A percentile compares a stretch with the other conserved stretches of the same genome.
Evolutionary conservation across 2,797 vertebrate species (phyloP).

Genomic region (Bradypodion ventrale): DNA sequence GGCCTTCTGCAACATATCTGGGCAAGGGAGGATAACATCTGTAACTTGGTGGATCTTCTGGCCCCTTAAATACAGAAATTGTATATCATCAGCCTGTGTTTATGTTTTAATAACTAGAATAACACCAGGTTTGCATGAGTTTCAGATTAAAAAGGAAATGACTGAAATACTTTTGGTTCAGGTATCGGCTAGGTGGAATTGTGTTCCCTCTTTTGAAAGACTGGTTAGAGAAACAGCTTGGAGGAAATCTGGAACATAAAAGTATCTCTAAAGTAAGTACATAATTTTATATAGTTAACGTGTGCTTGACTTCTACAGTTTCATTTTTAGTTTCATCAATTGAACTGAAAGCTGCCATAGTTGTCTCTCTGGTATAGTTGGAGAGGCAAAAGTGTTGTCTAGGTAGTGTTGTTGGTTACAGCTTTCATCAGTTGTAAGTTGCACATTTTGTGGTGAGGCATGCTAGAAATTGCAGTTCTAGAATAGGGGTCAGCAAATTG

Average conservation of each 20-base stretch:
- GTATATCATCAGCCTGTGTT: not conserved
- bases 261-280: slow-evolving; percentile 87
- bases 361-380: too few relatives aligned
- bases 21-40: not conserved
- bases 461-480: too few relatives aligned
- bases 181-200: slow-evolving; percentile 94
- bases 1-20: not conserved
- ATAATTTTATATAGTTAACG: slow-evolving; percentile 44
- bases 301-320: slow-evolving; percentile 23
- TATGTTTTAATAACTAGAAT: not conserved
- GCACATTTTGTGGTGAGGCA: too few relatives aligned
- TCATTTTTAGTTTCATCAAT: not conserved
- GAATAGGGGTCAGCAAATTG: too few relatives aligned
- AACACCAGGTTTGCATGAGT: slow-evolving; percentile 17
- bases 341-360: not conserved
- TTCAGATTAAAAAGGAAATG: slow-evolving; percentile 56
- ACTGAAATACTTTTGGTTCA: slow-evolving; percentile 74
- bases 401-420: too few relatives aligned
- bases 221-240: slow-evolving; percentile 91
- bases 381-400: too few relatives aligned
- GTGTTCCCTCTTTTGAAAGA: slow-evolving; percentile 90
- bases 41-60: not conserved
- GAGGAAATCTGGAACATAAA: slow-evolving; percentile 91
- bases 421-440: too few relatives aligned
- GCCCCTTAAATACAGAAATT: not conserved